phyloP scores from a whole-genome alignment of 1,140 invertebrate species.

The Polyergus mexicanus region DNA sequence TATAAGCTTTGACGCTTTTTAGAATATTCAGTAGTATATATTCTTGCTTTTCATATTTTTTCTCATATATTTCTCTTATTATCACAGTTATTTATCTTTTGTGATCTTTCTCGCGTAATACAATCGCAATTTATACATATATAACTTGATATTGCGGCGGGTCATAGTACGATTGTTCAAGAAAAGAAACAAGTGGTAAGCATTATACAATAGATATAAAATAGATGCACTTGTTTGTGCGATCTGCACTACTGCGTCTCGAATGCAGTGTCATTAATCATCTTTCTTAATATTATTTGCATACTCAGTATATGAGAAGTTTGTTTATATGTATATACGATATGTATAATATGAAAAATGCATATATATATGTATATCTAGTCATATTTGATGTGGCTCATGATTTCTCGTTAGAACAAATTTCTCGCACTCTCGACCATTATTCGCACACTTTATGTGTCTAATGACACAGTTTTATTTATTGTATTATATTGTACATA shows the following conservation, averaged over 20 bases:
- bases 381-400: slow-evolving; percentile 12
- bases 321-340: neutral
- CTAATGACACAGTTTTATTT: neutral
- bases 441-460: slow-evolving; percentile 11
- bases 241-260: slow-evolving; percentile 64
- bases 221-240: neutral
- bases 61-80: slow-evolving; percentile 30
- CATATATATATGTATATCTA: no score
- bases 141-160: slow-evolving; percentile 21
- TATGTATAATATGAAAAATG: neutral
- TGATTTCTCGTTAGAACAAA: neutral
- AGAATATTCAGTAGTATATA: slow-evolving; percentile 27
- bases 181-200: slow-evolving; percentile 32
- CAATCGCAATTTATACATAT: slow-evolving; percentile 11
- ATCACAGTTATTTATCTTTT: neutral
- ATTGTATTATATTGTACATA: slow-evolving; percentile 5
- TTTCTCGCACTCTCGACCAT: neutral
- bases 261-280: slow-evolving; percentile 39
- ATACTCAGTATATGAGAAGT: neutral
- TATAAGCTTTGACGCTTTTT: slow-evolving; percentile 16
- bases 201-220: slow-evolving; percentile 22
- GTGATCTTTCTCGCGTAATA: slow-evolving; percentile 15
- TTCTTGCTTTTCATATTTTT: neutral
- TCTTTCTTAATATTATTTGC: neutral
- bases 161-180: slow-evolving; percentile 1